Evolutionary conservation across 2,113 vertebrate genomes (phyloP).

Genomic region (Catharus bicknelli): DNA sequence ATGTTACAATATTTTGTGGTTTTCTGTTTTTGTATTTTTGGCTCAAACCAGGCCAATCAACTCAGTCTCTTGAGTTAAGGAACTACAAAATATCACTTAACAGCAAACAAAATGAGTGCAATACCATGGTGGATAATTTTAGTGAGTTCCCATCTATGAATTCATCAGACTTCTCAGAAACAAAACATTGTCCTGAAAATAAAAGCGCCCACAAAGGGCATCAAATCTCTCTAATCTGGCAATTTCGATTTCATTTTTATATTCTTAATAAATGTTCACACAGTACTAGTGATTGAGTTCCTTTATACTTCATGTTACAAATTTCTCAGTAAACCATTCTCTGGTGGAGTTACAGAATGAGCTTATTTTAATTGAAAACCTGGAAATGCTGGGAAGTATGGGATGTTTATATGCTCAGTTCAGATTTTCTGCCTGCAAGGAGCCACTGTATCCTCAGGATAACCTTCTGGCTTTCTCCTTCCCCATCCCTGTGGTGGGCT

Average conservation of each 20-base stretch:
- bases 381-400: not conserved
- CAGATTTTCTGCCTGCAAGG: not conserved
- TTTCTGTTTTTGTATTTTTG: constrained; percentile 31
- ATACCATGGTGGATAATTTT: not conserved
- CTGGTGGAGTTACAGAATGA: not conserved
- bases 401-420: constrained; percentile 34
- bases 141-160: not conserved
- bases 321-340: constrained; percentile 10
- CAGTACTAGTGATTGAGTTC: constrained; percentile 13
- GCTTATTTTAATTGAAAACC: constrained; percentile 43
- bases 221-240: constrained; percentile 33
- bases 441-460: not conserved
- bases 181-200: constrained; percentile 21
- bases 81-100: not conserved
- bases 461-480: constrained; percentile 2
- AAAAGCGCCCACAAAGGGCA: constrained; percentile 28
- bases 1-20: constrained; percentile 26
- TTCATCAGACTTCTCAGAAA: constrained; percentile 26
- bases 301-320: constrained; percentile 16
- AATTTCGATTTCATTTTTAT: constrained; percentile 47
- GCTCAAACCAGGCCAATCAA: not conserved
- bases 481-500: rapidly evolving
- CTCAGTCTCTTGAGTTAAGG: not conserved
- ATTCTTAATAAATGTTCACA: not conserved
- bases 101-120: not conserved